Evolutionary conservation across 2,888 invertebrate species (phyloP).

Genomic region (Acleris emargana): DNA sequence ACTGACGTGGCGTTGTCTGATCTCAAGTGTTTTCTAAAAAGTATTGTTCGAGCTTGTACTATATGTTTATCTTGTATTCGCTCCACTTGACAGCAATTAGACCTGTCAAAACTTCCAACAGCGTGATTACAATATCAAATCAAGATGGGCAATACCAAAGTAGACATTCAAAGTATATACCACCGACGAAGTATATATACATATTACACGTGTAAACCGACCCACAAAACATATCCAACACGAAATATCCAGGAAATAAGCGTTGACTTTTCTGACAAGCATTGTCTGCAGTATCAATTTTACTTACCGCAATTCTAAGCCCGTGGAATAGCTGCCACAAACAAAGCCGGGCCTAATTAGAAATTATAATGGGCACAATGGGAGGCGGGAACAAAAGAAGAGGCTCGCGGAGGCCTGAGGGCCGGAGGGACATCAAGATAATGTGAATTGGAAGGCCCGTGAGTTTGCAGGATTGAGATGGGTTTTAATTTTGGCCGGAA

Average conservation of each 20-base stretch:
- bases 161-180: too few relatives aligned
- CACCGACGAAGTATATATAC: not conserved
- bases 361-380: constrained; percentile 25
- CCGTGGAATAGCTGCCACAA: not conserved
- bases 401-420: constrained; percentile 6
- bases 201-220: not conserved
- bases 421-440: constrained; percentile 26
- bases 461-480: not conserved
- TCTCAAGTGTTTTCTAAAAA: too few relatives aligned
- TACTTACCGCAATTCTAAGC: not conserved
- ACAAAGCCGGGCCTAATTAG: constrained; percentile 23
- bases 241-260: too few relatives aligned
- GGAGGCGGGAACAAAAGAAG: constrained; percentile 21
- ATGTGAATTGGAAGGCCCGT: constrained; percentile 9
- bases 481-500: not conserved
- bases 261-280: too few relatives aligned
- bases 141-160: too few relatives aligned
- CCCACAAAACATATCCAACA: not conserved
- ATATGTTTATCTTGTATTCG: too few relatives aligned
- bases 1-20: too few relatives aligned
- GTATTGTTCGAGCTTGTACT: too few relatives aligned
- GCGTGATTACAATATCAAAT: too few relatives aligned
- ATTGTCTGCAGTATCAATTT: not conserved
- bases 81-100: too few relatives aligned
- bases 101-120: too few relatives aligned